phyloP scores from a whole-genome alignment of 2,113 vertebrate genomes.

The Corythaeola cristata region DNA sequence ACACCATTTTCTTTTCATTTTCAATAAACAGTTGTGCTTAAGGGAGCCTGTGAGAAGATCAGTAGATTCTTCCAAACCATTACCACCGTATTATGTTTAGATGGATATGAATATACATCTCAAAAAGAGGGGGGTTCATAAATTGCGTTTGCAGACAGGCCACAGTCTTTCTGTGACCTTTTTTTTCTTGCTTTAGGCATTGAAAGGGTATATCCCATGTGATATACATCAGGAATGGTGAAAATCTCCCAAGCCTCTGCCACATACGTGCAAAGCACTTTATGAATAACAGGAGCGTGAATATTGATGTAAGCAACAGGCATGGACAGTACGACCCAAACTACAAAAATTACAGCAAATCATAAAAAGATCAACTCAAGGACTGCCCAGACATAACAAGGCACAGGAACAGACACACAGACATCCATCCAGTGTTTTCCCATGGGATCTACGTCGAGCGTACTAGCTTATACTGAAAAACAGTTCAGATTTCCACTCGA shows the following conservation, averaged over 20 bases:
- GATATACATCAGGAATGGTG: not conserved
- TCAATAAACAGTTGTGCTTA: not conserved
- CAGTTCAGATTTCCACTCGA: not conserved
- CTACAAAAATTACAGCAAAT: not conserved
- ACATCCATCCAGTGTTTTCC: not conserved
- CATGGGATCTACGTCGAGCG: rapidly evolving
- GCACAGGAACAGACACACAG: not conserved
- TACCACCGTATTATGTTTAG: not conserved
- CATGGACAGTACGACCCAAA: rapidly evolving
- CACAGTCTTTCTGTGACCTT: not conserved
- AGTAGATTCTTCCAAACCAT: not conserved
- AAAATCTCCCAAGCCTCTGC: not conserved
- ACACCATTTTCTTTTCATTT: not conserved
- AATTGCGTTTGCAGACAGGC: not conserved
- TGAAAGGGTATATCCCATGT: rapidly evolving
- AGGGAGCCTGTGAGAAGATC: not conserved
- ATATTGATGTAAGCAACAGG: not conserved
- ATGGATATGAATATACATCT: not conserved
- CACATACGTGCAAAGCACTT: not conserved
- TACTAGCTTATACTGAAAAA: rapidly evolving
- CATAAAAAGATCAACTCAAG: not conserved
- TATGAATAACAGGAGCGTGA: not conserved
- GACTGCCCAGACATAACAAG: not conserved
- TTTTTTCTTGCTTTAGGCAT: not conserved
- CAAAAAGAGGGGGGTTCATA: not conserved